phyloP scores from a whole-genome alignment of 2,888 invertebrate genomes.

The Pterobdella sp. region DNA sequence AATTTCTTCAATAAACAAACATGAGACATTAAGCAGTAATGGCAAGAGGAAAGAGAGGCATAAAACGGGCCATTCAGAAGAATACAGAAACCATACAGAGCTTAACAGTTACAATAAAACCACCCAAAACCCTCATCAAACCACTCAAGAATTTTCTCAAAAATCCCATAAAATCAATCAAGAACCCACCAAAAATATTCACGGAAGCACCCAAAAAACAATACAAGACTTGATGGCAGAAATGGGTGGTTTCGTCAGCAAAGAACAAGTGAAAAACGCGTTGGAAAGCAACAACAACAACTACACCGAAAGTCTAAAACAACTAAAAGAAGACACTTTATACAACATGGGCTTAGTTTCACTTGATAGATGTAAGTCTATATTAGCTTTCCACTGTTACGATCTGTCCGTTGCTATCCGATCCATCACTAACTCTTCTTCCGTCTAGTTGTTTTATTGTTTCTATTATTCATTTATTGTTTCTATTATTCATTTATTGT shows the following conservation, averaged over 20 bases:
- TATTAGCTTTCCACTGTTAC: not conserved
- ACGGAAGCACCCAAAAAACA: too few species aligned
- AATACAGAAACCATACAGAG: not conserved
- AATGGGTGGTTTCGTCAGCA: constrained; percentile 3
- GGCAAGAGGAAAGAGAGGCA: too few species aligned
- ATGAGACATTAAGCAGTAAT: too few species aligned
- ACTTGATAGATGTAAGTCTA: not conserved
- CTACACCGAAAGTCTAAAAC: not conserved
- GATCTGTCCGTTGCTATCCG: not conserved
- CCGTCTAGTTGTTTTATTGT: too few species aligned
- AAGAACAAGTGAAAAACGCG: not conserved
- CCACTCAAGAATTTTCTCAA: not conserved
- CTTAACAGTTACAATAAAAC: not conserved
- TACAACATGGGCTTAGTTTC: constrained; percentile 1
- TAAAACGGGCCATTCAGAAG: too few species aligned
- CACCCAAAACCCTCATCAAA: not conserved
- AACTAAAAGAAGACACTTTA: not conserved
- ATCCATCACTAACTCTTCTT: constrained; percentile 5
- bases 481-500: too few species aligned
- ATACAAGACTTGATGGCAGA: not conserved
- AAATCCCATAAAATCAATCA: not conserved
- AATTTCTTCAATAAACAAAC: too few species aligned
- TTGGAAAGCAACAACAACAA: not conserved
- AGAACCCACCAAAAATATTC: not conserved
- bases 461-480: too few species aligned